Base-by-base conservation (phyloP, 2,888 invertebrate species). In the Dastarcus helophoroides region DNA sequence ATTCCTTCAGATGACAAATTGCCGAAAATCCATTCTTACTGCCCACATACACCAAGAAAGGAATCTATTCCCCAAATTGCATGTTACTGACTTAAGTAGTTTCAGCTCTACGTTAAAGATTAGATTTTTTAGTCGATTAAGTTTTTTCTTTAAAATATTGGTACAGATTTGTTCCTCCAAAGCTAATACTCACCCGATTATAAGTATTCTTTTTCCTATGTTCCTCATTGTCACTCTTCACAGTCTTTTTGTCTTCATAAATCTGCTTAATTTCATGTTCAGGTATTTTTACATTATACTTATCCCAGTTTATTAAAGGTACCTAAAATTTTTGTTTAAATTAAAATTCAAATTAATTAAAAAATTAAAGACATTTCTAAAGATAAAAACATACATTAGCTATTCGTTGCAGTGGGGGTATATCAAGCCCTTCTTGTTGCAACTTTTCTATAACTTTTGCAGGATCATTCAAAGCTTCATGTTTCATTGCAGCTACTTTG, bases 271-370 rank as follows among this genome's bases (percentile, higher is more conserved):
- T 31, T 14, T 43, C 41, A 16, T 48, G 46, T 37, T 73, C 69
- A 4, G 71, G 63, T 24, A 68, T 50, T 42, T 67, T 64, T 27
- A 77, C 69, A 19, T 76, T 74, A 57, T 83, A 88, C 38, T 75
- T 73, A 11, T 68, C 63, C 79, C 84, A 88, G 47, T 81, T 73
- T 32, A 86, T 75, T 23, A 65, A 63, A 9, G 82, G 82, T 23
- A 76, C 43, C 59, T 65, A 37, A 24, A 54, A 53, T 14, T 22
- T n/a, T n/a, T n/a, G n/a, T n/a, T n/a, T n/a, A n/a, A n/a, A n/a
- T 6, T 21, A 23, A 29, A 26, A 36, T 21, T 11, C 15, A 15
- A 26, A 29, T 16, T 19, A 33, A 28, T 21, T 14, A 23, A 28
- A 28, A 37, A 7, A 10, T 10, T 5, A 7, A 14, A 19, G 19